Base-by-base conservation (phyloP, 1,140 invertebrate genomes). In the Whitmania pigra region DNA sequence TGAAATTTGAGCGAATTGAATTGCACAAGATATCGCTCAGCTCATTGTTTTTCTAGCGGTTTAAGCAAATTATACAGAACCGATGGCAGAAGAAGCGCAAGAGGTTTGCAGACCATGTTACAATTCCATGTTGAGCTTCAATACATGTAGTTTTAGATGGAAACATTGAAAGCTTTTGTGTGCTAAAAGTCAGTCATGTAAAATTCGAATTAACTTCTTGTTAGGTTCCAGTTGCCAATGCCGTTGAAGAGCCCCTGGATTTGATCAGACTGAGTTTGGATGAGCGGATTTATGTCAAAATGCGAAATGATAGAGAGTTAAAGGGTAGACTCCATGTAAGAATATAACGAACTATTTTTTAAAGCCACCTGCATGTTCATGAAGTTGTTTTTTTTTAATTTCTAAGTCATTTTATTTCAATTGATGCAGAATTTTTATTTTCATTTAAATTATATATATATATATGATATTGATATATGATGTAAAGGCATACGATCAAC, bases 221-320 rank as follows among this genome's bases (percentile, higher is more conserved):
- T n/a, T 54, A 71, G 68, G 53, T 43, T 22, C 36, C 53, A 53
- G 72, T 63, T 11, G 25, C 69, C 15, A 74, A 43, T 27, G 67
- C 73, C 11, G 73, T 74, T 17, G 97, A 99, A 83, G 95, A 99
- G 81, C 96, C 96, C 0, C 82, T 99, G 31, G 96, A 99, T 86
- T 85, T 99, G 29, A 93, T 99, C 75, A 77, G 94, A 73, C 83
- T 98, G 5, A 96, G 93, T 84, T 86, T 99, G 75, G 95, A 99
- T 85, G 95, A 99, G 83, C 87, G 92, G 78, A 96, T 99, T 79
- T 97, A 96, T 79, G 94, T 99, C 0, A 99, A 99, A 86, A 97
- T 99, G 93, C 87, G 94, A 72, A 96, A 97, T 83, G 95, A 98
- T 79, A 85, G 96, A 73, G 95, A 98, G 83, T 83, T 99, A 20